phyloP scores from a whole-genome alignment of 92 coral and sea anemone genomes.

The Palythoa heliodiscus region DNA sequence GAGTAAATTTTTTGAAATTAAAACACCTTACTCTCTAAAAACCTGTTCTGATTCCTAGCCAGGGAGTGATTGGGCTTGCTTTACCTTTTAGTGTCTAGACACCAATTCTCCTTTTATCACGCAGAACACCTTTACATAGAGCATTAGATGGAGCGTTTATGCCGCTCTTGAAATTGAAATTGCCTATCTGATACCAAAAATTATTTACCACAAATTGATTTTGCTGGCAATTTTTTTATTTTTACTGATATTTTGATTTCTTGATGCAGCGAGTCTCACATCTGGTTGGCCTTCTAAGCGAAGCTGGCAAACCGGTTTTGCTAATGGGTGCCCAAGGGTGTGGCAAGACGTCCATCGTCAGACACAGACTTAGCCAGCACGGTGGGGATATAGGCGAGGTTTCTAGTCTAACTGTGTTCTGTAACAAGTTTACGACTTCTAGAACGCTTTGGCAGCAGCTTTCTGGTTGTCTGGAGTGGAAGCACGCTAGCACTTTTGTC shows the following conservation, averaged over 20 bases:
- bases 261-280: conserved; percentile 87
- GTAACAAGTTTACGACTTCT: conserved; percentile 94
- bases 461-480: conserved; percentile 92
- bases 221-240: too few relatives aligned
- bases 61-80: too few relatives aligned
- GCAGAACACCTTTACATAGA: too few relatives aligned
- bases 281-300: conserved; percentile 90
- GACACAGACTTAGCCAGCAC: conserved; percentile 88
- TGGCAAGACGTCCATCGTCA: conserved; percentile 95
- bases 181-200: too few relatives aligned
- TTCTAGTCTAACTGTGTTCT: conserved; percentile 81
- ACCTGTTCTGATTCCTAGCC: too few relatives aligned
- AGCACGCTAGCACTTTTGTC: conserved; percentile 93
- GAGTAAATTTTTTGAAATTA: too few relatives aligned
- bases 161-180: too few relatives aligned
- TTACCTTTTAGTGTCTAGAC: too few relatives aligned
- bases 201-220: too few relatives aligned
- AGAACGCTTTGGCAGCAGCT: conserved; percentile 88
- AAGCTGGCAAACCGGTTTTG: conserved; percentile 95
- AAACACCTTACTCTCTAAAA: too few relatives aligned
- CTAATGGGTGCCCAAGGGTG: conserved; percentile 96
- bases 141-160: too few relatives aligned
- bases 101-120: too few relatives aligned
- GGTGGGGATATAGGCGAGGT: conserved; percentile 96
- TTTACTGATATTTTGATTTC: neutral